phyloP scores from a whole-genome alignment of 2,797 vertebrate genomes.

The Pyrocephalus nanus region DNA sequence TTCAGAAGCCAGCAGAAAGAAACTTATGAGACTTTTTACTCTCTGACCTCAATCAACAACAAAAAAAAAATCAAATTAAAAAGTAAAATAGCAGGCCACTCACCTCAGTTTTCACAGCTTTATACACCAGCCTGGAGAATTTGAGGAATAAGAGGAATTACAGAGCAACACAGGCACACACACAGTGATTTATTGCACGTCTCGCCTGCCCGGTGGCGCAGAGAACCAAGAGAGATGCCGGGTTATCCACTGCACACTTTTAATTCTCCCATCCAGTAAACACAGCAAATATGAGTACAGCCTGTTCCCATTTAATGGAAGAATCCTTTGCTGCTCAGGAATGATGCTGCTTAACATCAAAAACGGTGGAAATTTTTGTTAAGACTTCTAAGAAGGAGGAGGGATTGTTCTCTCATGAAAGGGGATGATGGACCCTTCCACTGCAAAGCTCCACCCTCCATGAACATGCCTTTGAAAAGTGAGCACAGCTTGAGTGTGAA shows the following conservation, averaged over 20 bases:
- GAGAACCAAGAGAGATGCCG: not conserved
- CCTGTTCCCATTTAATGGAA: not conserved
- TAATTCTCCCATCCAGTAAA: not conserved
- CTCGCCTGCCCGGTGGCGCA: not conserved
- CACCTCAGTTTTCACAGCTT: not conserved
- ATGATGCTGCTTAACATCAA: not conserved
- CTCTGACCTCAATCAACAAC: not conserved
- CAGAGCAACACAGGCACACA: not conserved
- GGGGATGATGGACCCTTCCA: not conserved
- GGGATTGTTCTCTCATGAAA: not conserved
- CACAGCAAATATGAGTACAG: not conserved
- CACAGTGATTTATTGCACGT: not conserved
- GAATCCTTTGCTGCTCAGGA: not conserved
- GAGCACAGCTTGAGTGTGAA: not conserved
- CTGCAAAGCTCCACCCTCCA: not conserved
- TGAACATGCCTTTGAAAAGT: not conserved
- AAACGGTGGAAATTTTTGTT: not conserved
- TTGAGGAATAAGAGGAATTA: not conserved
- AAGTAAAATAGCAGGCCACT: not conserved
- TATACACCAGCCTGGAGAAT: not conserved
- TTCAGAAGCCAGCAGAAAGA: conserved; percentile 8
- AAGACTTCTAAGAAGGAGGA: not conserved
- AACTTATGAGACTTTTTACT: not conserved
- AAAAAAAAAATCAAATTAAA: not conserved
- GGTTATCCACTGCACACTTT: not conserved